A percentile compares a stretch with the other conserved stretches of the same genome.
These are phyloP conservation scores for Macroglossus sobrinus DNA, from an alignment of 2,113 vertebrate species.

Conservation along the genomic window DNA sequence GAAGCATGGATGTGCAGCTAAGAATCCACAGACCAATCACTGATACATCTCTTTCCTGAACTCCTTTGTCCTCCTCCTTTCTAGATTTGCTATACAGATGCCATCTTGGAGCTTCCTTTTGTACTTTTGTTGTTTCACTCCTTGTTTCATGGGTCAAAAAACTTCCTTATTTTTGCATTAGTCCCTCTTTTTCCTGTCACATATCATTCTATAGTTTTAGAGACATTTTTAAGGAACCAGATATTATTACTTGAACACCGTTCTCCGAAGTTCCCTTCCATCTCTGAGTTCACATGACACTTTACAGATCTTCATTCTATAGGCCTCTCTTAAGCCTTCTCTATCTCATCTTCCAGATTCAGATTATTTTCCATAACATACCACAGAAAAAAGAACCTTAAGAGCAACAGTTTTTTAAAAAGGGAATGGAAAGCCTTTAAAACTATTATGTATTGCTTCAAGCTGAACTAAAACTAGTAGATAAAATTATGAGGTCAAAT, in stretches of 20 bases:
- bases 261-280: background rate
- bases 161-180: background rate
- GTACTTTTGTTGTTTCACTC: background rate
- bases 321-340: background rate
- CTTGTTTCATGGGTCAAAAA: background rate
- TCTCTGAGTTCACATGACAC: background rate
- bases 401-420: background rate
- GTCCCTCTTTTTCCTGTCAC: background rate
- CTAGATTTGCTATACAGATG: background rate
- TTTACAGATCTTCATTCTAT: background rate
- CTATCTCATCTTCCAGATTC: background rate
- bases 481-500: background rate
- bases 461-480: background rate
- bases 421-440: background rate
- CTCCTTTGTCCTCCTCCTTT: background rate
- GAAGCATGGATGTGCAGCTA: background rate
- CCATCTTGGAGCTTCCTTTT: background rate
- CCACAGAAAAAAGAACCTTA: background rate
- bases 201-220: background rate
- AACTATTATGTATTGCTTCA: background rate
- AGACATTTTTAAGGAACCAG: background rate
- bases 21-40: background rate
- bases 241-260: background rate
- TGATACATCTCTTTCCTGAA: background rate
- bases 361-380: background rate